Conservation (phyloP, 2,888 invertebrate genomes). For the Tetragnatha montana region DNA sequence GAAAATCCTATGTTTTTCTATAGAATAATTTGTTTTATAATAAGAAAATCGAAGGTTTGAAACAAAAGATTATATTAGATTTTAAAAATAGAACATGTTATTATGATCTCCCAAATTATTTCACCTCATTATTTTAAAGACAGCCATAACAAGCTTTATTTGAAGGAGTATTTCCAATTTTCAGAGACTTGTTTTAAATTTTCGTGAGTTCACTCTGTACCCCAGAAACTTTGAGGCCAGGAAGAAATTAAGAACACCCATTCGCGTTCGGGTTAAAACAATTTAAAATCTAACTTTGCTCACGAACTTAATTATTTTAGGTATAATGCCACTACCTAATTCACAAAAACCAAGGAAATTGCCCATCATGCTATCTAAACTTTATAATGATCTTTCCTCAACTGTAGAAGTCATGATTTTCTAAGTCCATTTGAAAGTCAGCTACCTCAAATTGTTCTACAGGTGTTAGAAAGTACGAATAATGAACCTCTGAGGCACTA, state of each 20-base stretch:
- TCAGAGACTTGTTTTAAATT: no score
- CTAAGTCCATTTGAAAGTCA: conserved; percentile 27
- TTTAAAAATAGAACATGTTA: no score
- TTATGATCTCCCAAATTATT: no score
- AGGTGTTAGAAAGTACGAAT: background rate
- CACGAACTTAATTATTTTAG: background rate
- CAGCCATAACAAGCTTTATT: no score
- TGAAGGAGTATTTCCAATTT: no score
- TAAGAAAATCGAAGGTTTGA: no score
- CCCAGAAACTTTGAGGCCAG: background rate
- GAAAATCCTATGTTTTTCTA: no score
- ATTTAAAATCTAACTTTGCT: background rate
- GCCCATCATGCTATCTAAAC: background rate
- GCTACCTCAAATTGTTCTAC: conserved; percentile 30
- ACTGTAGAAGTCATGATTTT: background rate
- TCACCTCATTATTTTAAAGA: no score
- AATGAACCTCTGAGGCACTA: background rate
- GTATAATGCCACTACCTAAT: background rate
- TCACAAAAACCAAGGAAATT: background rate
- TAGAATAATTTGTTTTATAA: no score
- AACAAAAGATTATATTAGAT: no score
- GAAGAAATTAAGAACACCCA: background rate
- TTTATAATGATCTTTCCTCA: background rate
- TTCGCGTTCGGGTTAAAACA: background rate
- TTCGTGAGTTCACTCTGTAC: no score